Evolutionary conservation across 2,797 vertebrate genomes (phyloP).

Genomic region (Leptodactylus fallax): DNA sequence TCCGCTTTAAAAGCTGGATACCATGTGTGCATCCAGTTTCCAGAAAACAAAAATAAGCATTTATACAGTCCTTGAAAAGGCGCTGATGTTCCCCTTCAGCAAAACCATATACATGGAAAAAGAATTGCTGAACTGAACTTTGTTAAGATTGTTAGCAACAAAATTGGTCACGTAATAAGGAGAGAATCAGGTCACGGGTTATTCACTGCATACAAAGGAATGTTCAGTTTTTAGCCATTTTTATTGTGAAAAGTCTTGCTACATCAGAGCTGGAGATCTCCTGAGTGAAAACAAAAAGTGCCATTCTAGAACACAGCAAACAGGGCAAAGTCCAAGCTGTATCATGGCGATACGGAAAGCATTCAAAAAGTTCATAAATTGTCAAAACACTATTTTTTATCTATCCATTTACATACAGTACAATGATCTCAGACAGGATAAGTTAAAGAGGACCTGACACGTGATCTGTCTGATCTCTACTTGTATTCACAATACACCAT

Average conservation of each 20-base stretch:
- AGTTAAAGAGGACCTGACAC: too few species aligned
- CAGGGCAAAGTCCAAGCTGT: not conserved
- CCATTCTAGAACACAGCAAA: not conserved
- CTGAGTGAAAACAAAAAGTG: not conserved
- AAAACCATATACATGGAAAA: constrained; percentile 29
- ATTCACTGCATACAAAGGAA: not conserved
- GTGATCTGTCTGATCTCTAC: too few species aligned
- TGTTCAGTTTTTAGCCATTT: not conserved
- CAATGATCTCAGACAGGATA: too few species aligned
- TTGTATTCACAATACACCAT: too few species aligned
- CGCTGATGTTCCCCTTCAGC: constrained; percentile 7
- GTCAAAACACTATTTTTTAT: not conserved
- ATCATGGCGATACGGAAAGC: not conserved
- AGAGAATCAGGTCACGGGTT: not conserved
- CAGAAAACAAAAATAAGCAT: constrained; percentile 28
- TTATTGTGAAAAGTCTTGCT: not conserved
- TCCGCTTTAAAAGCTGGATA: not conserved
- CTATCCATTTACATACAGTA: not conserved
- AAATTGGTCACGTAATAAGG: not conserved
- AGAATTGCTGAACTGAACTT: constrained; percentile 31
- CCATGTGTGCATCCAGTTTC: not conserved
- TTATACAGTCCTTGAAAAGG: constrained; percentile 42
- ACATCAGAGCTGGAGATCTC: not conserved
- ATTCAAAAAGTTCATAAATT: too few species aligned
- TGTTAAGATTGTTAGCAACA: constrained; percentile 4